Evolutionary conservation across 1,140 invertebrate species (phyloP), one percentile per base, ranked within the genome.

Genomic region (Papilio aristodemus): DNA sequence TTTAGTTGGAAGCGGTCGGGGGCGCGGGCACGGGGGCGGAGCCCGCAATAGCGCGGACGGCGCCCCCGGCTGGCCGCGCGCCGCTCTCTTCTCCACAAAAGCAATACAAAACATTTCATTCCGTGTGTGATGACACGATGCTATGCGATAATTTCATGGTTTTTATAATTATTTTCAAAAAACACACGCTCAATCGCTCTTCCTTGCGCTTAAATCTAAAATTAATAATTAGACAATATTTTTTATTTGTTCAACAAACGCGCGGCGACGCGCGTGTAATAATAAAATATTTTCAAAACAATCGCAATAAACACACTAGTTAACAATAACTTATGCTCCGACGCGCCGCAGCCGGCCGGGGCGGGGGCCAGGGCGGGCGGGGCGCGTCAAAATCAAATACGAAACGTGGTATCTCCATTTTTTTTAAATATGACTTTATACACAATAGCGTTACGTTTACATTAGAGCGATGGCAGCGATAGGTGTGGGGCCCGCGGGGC

Each of bases 271-370:
- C 87, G 83, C 87, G 86, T 90, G 89, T 91, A 83, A 89, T 91
- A 89, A 91, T 91, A 91, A 91, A 91, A 90, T 89, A 91, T 90
- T 89, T 87, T 90, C 86, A 90, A 90, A 91, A 90, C 89, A 90
- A 91, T 91, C 87, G 87, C 87, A 90, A 90, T 90, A 90, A 90
- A 90, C 88, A 90, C 87, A 91, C 87, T 90, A 91, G 87, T 90
- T 86, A 90, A 91, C 88, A 90, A 90, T 87, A 87, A 85, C 77
- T 85, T 77, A 84, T 81, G 86, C 80, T 86, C 81, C 76, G 76
- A 77, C 80, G 74, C 69, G 78, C n/a, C n/a, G n/a, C n/a, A n/a
- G n/a, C n/a, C n/a, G n/a, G n/a, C n/a, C n/a, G n/a, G n/a, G n/a
- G n/a, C n/a, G n/a, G n/a, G n/a, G n/a, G n/a, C n/a, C n/a, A n/a